phyloP scores from a whole-genome alignment of 1,140 invertebrate genomes.

The Hesperophylax magnus region DNA sequence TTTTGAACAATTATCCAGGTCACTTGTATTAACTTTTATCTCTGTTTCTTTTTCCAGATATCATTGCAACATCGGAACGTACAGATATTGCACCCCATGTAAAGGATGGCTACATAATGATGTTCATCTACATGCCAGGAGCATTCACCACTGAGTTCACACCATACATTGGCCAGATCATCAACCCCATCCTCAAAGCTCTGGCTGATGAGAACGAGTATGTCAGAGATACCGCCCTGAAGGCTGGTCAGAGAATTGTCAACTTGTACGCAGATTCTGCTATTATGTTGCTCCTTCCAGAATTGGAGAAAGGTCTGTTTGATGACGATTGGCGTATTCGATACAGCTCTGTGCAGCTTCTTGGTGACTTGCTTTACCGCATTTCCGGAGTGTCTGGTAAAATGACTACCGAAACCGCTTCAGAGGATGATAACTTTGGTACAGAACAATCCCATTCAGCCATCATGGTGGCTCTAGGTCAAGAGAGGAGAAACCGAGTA shows the following conservation, averaged over 20 bases:
- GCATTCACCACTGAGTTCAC: conserved; percentile 97
- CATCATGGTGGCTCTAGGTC: conserved; percentile 90
- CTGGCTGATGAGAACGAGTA: conserved; percentile 99
- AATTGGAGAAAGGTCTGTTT: conserved; percentile 94
- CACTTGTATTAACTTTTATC: not conserved
- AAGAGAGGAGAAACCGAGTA: conserved; percentile 92
- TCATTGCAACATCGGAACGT: conserved; percentile 95
- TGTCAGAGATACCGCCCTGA: conserved; percentile 96
- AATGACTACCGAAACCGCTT: conserved; percentile 98
- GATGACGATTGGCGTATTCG: conserved; percentile 99
- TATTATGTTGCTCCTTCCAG: conserved; percentile 92
- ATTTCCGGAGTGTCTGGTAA: conserved; percentile 98
- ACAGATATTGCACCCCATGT: conserved; percentile 97
- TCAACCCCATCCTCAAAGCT: conserved; percentile 97
- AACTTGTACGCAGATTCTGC: conserved; percentile 97
- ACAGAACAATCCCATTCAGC: conserved; percentile 96
- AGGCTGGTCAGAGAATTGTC: conserved; percentile 97
- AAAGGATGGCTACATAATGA: conserved; percentile 99
- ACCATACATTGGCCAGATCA: conserved; percentile 97
- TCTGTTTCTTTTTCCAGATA: conserved; percentile 74
- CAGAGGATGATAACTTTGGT: conserved; percentile 99
- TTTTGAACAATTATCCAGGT: not conserved
- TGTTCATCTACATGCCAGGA: conserved; percentile 99
- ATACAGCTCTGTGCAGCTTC: conserved; percentile 95
- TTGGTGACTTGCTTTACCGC: conserved; percentile 96